Evolutionary conservation across 2,888 invertebrate genomes (phyloP).

Genomic region (Kuschelorhynchus macadamiae): DNA sequence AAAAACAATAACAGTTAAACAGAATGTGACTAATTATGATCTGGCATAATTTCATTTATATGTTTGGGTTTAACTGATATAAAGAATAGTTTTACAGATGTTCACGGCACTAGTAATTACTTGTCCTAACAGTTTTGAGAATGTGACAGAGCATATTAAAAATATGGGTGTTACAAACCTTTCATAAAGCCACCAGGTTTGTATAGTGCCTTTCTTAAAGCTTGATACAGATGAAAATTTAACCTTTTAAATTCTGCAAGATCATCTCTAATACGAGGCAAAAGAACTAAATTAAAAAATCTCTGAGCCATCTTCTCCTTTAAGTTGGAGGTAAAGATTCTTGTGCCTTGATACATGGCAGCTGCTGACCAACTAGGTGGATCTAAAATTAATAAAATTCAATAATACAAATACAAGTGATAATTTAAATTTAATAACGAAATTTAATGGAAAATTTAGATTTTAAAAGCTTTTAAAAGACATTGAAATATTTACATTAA

Average conservation of each 20-base stretch:
- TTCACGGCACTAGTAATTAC: no score
- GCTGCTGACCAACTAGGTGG: constrained; percentile 98
- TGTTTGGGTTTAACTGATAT: no score
- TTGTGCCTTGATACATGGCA: constrained; percentile 94
- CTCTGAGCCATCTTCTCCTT: constrained; percentile 95
- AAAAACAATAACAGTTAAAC: no score
- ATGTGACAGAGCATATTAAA: no score
- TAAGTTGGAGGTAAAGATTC: constrained; percentile 96
- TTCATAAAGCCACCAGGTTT: constrained; percentile 99
- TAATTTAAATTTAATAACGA: neutral
- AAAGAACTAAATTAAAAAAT: constrained; percentile 92
- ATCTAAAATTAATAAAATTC: constrained; percentile 69
- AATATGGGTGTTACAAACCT: constrained; percentile 71
- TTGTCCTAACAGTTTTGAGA: no score
- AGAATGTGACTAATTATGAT: no score
- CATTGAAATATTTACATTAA: no score
- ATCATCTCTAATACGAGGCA: constrained; percentile 95
- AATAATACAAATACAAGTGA: neutral
- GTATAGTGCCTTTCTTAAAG: constrained; percentile 91
- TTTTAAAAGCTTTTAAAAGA: no score
- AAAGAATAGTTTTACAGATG: no score
- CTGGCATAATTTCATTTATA: no score
- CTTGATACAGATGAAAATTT: constrained; percentile 97
- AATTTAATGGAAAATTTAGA: no score
- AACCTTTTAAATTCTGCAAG: constrained; percentile 94